phyloP scores from a whole-genome alignment of 2,797 vertebrate species.

The Betta splendens region DNA sequence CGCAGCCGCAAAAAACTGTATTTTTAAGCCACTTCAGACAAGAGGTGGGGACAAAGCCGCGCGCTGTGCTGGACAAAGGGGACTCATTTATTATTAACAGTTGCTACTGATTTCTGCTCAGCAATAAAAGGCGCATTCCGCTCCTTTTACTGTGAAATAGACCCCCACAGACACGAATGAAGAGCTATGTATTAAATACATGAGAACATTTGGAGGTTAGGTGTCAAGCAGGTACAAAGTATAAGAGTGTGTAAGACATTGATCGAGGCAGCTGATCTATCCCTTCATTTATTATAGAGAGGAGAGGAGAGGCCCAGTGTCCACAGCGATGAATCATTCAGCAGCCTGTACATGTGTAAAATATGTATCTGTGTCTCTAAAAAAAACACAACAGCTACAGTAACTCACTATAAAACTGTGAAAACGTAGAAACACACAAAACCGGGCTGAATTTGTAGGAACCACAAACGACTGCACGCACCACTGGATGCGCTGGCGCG shows the following conservation, averaged over 20 bases:
- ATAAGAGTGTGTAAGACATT: slow-evolving; percentile 41
- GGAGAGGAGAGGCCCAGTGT: slow-evolving; percentile 30
- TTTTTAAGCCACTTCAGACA: slow-evolving; percentile 34
- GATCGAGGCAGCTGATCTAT: slow-evolving; percentile 67
- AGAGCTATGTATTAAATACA: slow-evolving; percentile 20
- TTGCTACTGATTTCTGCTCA: no score
- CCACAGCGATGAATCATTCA: slow-evolving; percentile 58
- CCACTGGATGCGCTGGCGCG: slow-evolving; percentile 10
- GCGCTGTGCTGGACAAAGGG: slow-evolving; percentile 17
- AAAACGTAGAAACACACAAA: slow-evolving; percentile 4
- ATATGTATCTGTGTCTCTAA: background rate
- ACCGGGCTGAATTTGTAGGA: slow-evolving; percentile 1
- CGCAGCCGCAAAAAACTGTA: slow-evolving; percentile 22
- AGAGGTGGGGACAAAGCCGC: slow-evolving; percentile 25
- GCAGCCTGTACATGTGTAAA: slow-evolving; percentile 22
- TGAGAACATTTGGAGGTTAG: slow-evolving; percentile 49
- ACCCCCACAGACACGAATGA: slow-evolving; percentile 2
- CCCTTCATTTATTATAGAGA: slow-evolving; percentile 59
- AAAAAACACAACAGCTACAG: slow-evolving; percentile 3
- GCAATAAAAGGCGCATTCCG: background rate
- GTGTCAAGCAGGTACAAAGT: slow-evolving; percentile 62
- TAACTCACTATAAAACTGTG: slow-evolving; percentile 3
- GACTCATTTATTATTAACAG: slow-evolving; percentile 12
- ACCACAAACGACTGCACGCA: slow-evolving; percentile 2
- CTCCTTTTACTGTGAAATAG: background rate